A percentile compares a stretch with the other conserved stretches of the same genome.
Evolutionary conservation across 2,888 invertebrate species (phyloP).

Genomic region (Drosophila prostipennis): DNA sequence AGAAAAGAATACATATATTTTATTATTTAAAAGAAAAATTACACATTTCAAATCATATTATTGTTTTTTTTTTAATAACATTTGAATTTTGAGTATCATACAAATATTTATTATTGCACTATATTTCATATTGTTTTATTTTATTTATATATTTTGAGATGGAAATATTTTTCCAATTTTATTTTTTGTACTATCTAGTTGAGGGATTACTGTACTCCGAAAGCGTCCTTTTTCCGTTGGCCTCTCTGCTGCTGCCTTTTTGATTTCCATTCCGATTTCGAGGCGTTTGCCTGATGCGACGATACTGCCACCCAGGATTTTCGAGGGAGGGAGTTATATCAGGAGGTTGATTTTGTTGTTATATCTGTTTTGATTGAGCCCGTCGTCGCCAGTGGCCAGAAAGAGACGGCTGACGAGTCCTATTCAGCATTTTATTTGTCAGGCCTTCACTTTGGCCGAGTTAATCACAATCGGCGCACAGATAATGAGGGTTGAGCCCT

Average conservation of each 20-base stretch:
- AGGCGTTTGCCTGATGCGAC: conserved; percentile 82
- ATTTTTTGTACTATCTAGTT: no score
- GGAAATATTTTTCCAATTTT: no score
- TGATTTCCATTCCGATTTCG: conserved; percentile 83
- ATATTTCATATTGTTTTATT: no score
- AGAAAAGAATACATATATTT: no score
- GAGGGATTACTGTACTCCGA: not conserved
- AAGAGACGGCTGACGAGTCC: not conserved
- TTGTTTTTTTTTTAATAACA: no score
- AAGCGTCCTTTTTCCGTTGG: conserved; percentile 17
- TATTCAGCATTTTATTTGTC: conserved; percentile 52
- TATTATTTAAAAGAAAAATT: no score
- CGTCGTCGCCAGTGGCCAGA: conserved; percentile 15
- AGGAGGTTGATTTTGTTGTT: conserved; percentile 49
- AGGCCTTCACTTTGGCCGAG: conserved; percentile 73
- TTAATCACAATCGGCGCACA: conserved; percentile 71
- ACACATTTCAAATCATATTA: no score
- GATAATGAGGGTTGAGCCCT: conserved; percentile 70
- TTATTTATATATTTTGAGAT: no score
- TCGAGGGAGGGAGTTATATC: conserved; percentile 35
- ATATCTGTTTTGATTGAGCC: conserved; percentile 57
- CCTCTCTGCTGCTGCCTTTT: conserved; percentile 75
- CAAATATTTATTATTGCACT: no score
- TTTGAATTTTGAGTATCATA: no score
- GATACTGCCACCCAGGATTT: conserved; percentile 79